Percentiles rank a stretch among this genome's conserved stretches.
These are phyloP conservation scores for Ypsolopha scabrella DNA, from an alignment of 2,888 invertebrate genomes.

Conservation along the genomic window DNA sequence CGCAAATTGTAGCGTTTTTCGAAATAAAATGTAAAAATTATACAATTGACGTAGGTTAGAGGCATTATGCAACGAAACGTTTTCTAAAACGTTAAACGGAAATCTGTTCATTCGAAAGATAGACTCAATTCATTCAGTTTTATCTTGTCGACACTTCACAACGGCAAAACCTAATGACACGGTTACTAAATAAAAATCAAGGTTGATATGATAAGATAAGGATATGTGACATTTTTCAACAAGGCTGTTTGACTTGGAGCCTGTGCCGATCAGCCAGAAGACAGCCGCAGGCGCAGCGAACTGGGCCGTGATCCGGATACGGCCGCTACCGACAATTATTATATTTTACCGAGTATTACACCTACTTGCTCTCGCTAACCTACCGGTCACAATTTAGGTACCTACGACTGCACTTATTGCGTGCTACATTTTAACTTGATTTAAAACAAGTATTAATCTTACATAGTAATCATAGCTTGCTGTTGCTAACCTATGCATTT, in stretches of 20 bases:
- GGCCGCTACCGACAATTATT: constrained; percentile 4
- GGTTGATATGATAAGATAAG: constrained; percentile 49
- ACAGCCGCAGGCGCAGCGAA: constrained; percentile 2
- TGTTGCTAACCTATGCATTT: neutral
- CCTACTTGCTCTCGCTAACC: neutral
- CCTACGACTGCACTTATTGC: neutral
- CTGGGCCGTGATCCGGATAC: constrained; percentile 8
- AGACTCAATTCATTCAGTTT: neutral
- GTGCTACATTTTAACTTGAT: constrained; percentile 3
- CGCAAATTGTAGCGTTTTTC: too few species aligned
- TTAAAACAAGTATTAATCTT: constrained; percentile 3
- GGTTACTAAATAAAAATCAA: constrained; percentile 42
- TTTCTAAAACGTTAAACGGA: too few species aligned
- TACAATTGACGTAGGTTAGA: too few species aligned
- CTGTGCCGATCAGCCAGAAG: neutral
- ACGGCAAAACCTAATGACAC: constrained; percentile 23
- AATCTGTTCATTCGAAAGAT: too few species aligned
- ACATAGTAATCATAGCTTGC: neutral
- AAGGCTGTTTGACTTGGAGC: neutral
- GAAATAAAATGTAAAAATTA: too few species aligned
- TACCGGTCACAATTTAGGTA: constrained; percentile 1
- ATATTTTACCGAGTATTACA: constrained; percentile 2
- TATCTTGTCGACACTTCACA: neutral
- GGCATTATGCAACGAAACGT: too few species aligned
- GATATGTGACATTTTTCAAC: constrained; percentile 22